Base-by-base conservation (phyloP, 2,888 invertebrate genomes). In the Acronicta leporina region DNA sequence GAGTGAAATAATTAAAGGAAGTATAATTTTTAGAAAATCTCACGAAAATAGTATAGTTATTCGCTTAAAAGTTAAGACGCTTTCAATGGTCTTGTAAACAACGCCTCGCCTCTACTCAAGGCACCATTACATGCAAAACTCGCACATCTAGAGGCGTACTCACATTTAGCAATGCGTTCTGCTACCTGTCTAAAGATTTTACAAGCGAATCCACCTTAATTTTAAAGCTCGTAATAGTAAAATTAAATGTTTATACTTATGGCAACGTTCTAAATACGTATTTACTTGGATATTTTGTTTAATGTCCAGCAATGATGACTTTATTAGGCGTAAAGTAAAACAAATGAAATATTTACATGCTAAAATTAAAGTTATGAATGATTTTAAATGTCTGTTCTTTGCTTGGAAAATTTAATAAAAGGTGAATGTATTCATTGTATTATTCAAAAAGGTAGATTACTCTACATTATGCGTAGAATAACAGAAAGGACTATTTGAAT, bases 131-230 rank as follows among this genome's bases (percentile, higher is more conserved):
- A 33, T 52, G 16, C 38, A 42, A 52, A 43, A 43, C 11, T 35
- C 5, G 2, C 46, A 47, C 27, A 41, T 27, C 11, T 0, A 11
- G 16, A 53, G 25, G 45, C 27, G 50, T 14, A 9, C 11, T 50
- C 11, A 38, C 42, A 50, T 53, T 50, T 10, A 45, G 14, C 5
- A 25, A 16, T 43, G 49, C 16, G 46, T 66, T 48, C 40, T 4
- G 15, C 48, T 20, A 13, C 9, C 44, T 46, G 44, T 42, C 44
- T 40, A 41, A 57, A 61, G 40, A 61, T 58, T 70, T 61, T 62
- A 70, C 48, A 38, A 43, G 40, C 16, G 16, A 15, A 47, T 38
- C 11, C 5, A 35, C 50, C 16, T 60, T 51, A 9, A 49, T 50
- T 68, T 64, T 38, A 52, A 52, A 27, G 27, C 43, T 59, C 10